Percentiles rank a stretch among this genome's conserved stretches.
These are phyloP conservation scores for Torymus aiolomorphi DNA, from an alignment of 2,888 invertebrate species.

Conservation along the genomic window DNA sequence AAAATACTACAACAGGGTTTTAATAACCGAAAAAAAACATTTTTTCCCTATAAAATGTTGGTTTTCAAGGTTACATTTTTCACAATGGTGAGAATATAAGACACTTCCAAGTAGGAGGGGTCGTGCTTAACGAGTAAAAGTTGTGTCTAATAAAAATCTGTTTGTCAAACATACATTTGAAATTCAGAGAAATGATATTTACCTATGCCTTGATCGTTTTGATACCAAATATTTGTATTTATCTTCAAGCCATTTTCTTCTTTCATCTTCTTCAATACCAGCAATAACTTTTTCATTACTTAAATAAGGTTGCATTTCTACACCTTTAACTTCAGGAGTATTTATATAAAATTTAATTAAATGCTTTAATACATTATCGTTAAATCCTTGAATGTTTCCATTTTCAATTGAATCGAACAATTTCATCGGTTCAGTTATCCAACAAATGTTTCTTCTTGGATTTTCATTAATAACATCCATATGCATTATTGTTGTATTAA, in stretches of 20 bases:
- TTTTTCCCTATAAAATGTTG: no score
- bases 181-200: conserved; percentile 51
- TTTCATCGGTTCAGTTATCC: conserved; percentile 83
- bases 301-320: conserved; percentile 86
- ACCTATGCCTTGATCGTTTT: conserved; percentile 80
- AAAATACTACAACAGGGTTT: no score
- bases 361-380: conserved; percentile 85
- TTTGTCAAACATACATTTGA: no score
- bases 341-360: conserved; percentile 87
- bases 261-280: conserved; percentile 83
- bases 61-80: no score
- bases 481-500: conserved; percentile 89
- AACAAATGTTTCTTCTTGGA: conserved; percentile 87
- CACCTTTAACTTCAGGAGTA: conserved; percentile 79
- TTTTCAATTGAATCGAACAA: conserved; percentile 85
- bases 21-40: no score
- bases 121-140: no score
- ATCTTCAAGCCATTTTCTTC: conserved; percentile 83
- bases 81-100: no score
- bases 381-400: conserved; percentile 85
- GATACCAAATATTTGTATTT: conserved; percentile 83
- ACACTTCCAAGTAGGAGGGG: no score
- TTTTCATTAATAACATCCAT: conserved; percentile 81
- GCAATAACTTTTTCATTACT: conserved; percentile 79
- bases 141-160: no score